These are phyloP conservation scores for Alloscopus bannaensis DNA, from an alignment of 2,888 invertebrate genomes.

Conservation along the genomic window DNA sequence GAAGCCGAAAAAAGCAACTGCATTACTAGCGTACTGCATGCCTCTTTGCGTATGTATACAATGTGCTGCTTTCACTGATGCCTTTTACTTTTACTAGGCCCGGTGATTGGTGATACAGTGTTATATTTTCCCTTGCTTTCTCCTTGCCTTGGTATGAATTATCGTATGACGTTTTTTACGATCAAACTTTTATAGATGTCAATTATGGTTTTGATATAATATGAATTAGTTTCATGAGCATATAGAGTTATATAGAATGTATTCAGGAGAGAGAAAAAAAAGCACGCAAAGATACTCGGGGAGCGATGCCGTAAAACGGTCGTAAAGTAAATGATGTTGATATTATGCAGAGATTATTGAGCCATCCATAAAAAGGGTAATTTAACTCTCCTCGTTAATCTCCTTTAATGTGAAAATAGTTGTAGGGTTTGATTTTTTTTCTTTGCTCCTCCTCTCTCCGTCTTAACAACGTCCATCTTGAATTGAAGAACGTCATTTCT, in stretches of 20 bases:
- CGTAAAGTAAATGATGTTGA: conserved; percentile 61
- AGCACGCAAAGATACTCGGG: too few relatives aligned
- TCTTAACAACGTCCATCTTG: neutral
- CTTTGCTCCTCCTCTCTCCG: neutral
- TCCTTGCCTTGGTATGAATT: conserved; percentile 9
- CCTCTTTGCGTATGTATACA: too few relatives aligned
- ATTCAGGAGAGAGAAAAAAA: conserved; percentile 8
- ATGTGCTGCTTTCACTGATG: too few relatives aligned
- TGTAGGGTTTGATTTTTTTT: conserved; percentile 56
- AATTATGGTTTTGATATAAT: conserved; percentile 48
- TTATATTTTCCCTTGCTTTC: too few relatives aligned
- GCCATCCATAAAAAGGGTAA: conserved; percentile 63
- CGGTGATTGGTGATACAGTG: neutral
- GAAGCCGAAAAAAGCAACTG: too few relatives aligned
- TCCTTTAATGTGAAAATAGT: conserved; percentile 62
- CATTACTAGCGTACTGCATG: too few relatives aligned
- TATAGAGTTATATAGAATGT: conserved; percentile 9
- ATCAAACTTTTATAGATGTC: conserved; percentile 60
- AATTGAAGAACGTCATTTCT: conserved; percentile 18
- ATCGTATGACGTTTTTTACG: conserved; percentile 42
- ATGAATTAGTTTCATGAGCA: conserved; percentile 43
- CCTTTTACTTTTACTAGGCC: too few relatives aligned
- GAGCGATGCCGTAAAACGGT: conserved; percentile 39
- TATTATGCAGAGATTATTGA: conserved; percentile 63
- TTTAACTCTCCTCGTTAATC: conserved; percentile 61